Evolutionary conservation across 1,140 invertebrate genomes (phyloP).

Genomic region (Caenorhabditis elegans): WBcel235 BX284604.4:4337501-4338000

Average conservation of each 20-base stretch:
- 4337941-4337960: neutral
- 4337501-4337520: neutral
- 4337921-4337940: neutral
- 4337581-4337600: neutral
- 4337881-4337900: neutral
- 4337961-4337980: neutral
- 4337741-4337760: too few relatives aligned
- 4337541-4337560: neutral
- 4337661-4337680: neutral
- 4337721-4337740: neutral
- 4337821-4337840: constrained; percentile 35
- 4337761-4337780: too few relatives aligned
- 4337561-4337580: neutral
- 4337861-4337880: neutral
- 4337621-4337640: constrained; percentile 5
- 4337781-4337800: constrained; percentile 34
- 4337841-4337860: constrained; percentile 31
- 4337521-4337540: neutral
- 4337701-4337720: neutral
- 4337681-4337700: neutral
- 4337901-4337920: neutral
- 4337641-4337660: constrained; percentile 1
- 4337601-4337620: neutral
- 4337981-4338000: neutral
- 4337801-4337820: constrained; percentile 36